Evolutionary conservation across 2,888 invertebrate genomes (phyloP).

Genomic region (Miltochrista miniata): DNA sequence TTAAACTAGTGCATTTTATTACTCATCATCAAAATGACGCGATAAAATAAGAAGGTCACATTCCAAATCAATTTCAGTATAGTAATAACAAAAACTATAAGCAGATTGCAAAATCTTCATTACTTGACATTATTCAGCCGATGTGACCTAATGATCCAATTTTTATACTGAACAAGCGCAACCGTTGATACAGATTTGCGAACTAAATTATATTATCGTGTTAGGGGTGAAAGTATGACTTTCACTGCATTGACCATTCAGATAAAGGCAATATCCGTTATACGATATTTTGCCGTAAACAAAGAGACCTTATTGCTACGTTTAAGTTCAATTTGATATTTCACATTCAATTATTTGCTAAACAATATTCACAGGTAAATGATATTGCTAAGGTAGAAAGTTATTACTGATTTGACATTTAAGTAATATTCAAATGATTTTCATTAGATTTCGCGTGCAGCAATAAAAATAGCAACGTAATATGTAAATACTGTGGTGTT

Average conservation of each 20-base stretch:
- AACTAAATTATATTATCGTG: constrained; percentile 53
- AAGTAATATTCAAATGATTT: too few species aligned
- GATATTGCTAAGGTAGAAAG: too few species aligned
- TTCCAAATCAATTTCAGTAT: constrained; percentile 35
- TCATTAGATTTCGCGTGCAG: too few species aligned
- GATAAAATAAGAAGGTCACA: constrained; percentile 22
- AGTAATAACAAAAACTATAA: constrained; percentile 33
- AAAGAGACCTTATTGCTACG: constrained; percentile 32
- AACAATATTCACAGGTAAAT: too few species aligned
- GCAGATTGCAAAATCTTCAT: constrained; percentile 47
- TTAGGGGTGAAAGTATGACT: constrained; percentile 69
- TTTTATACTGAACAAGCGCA: constrained; percentile 61
- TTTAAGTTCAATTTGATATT: constrained; percentile 26
- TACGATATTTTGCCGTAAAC: constrained; percentile 33
- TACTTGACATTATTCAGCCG: constrained; percentile 52
- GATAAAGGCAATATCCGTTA: constrained; percentile 40
- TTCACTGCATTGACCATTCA: constrained; percentile 62
- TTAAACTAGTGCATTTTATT: constrained; percentile 25
- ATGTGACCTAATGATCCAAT: constrained; percentile 69
- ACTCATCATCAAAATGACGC: constrained; percentile 21
- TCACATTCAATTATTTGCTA: constrained; percentile 33
- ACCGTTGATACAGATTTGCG: constrained; percentile 71
- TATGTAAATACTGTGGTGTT: not conserved
- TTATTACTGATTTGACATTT: too few species aligned
- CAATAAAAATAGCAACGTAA: constrained; percentile 15